Evolutionary conservation across 2,888 invertebrate species (phyloP), one percentile per base, ranked within the genome.

Genomic region (Eretmocerus hayati): DNA sequence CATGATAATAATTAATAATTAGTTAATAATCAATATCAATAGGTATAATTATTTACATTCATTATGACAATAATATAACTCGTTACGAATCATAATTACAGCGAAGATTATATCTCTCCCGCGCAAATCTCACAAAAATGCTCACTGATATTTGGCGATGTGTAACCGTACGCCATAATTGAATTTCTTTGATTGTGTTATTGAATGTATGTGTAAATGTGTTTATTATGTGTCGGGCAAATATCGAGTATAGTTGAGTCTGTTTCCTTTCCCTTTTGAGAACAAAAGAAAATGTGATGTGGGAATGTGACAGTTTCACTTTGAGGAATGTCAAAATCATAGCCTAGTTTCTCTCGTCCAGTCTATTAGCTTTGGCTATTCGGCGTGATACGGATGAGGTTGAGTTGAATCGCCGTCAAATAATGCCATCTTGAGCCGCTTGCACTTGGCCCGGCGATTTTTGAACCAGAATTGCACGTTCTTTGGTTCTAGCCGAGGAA

Each of bases 391-490:
- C 40, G 71, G 65, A 61, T 72, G 71, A 37, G 69, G 63, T 26
- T 81, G 79, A 2, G 81, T 78, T n/a, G 81, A 77, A 44, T 81
- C 79, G 35, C 78, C 81, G 65, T 90, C 90, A 66, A 88, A 90
- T 36, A 90, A 73, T 0, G 90, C 87, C 88, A 90, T 90, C 74
- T 92, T 90, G 65, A 96, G 78, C 52, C 97, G 81, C 76, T 99
- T 99, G 73, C 94, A 94, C 75, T 99, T 99, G 60, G 99, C 99
- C 49, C 99, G 81, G 36, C 97, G 85, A 71, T 99, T 99, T 73
- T 96, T 96, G 75, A 96, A 99, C 99, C 99, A 99, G 72, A 99
- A 94, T 74, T 99, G 97, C 58, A 99, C 96, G 71, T 99, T 99
- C 76, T 97, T 97, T 36, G 96, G 93, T 72, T 97, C 97, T 55